Conservation (phyloP, 2,888 invertebrate genomes). For the Netelia inedita region DNA sequence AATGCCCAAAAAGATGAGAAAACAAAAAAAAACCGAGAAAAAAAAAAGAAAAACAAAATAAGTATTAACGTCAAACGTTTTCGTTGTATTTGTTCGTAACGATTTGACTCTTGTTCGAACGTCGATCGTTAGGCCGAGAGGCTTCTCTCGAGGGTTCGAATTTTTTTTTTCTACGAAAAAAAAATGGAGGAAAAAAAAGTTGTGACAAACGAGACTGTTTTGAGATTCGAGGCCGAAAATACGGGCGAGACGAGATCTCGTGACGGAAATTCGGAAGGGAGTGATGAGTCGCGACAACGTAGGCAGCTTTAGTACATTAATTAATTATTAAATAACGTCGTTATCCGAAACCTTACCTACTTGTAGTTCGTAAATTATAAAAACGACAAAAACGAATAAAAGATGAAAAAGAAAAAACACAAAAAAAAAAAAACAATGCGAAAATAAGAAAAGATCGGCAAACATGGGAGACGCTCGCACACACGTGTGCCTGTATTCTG, state of each 20-base stretch:
- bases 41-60: slow-evolving; percentile 57
- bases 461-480: slow-evolving; percentile 49
- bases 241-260: not conserved
- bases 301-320: slow-evolving; percentile 72
- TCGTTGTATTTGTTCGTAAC: slow-evolving; percentile 78
- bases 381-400: slow-evolving; percentile 68
- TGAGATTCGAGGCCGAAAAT: slow-evolving; percentile 2
- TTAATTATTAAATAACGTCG: slow-evolving; percentile 64
- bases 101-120: slow-evolving; percentile 68
- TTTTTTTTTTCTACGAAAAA: not conserved
- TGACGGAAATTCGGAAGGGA: slow-evolving; percentile 17
- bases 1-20: slow-evolving; percentile 70
- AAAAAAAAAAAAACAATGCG: slow-evolving; percentile 56
- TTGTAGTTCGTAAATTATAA: slow-evolving; percentile 65
- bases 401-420: slow-evolving; percentile 68
- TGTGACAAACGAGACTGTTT: not conserved
- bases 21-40: slow-evolving; percentile 53
- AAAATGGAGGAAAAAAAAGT: slow-evolving; percentile 28
- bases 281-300: slow-evolving; percentile 43
- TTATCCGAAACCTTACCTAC: slow-evolving; percentile 59
- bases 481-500: slow-evolving; percentile 62
- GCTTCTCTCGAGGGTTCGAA: slow-evolving; percentile 13
- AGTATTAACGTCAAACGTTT: slow-evolving; percentile 80
- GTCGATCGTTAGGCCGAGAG: slow-evolving; percentile 14
- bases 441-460: slow-evolving; percentile 30